phyloP scores from a whole-genome alignment of 2,113 vertebrate species.

The Xyliphius kryptos region DNA sequence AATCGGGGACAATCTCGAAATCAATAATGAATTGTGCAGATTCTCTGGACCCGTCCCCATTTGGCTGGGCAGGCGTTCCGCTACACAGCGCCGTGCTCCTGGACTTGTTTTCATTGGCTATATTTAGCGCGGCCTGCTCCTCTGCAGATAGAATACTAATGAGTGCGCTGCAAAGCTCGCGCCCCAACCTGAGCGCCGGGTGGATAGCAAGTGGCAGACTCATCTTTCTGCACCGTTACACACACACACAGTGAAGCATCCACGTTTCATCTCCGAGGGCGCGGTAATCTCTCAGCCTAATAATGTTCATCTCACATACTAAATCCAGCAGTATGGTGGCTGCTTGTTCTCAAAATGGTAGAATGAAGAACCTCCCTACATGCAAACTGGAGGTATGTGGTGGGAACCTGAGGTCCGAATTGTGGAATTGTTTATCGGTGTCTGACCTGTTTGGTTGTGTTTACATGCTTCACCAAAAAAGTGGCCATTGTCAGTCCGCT shows the following conservation, averaged over 20 bases:
- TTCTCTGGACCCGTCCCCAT: background rate
- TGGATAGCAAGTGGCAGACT: constrained; percentile 27
- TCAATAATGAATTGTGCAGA: constrained; percentile 12
- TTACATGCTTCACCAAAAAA: too few relatives aligned
- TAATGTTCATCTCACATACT: constrained; percentile 23
- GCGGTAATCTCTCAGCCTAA: constrained; percentile 25
- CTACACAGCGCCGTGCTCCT: constrained; percentile 37
- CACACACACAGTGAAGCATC: constrained; percentile 1
- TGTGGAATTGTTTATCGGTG: too few relatives aligned
- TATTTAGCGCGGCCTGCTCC: constrained; percentile 61
- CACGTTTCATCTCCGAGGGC: background rate
- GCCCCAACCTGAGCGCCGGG: constrained; percentile 30
- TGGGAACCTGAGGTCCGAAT: too few relatives aligned
- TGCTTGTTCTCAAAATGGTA: too few relatives aligned
- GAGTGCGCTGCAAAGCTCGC: constrained; percentile 52
- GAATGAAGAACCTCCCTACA: too few relatives aligned
- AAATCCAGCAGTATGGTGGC: constrained; percentile 22
- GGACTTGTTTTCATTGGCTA: constrained; percentile 59
- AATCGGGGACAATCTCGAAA: constrained; percentile 14
- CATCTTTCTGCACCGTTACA: constrained; percentile 33
- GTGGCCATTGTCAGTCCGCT: too few relatives aligned
- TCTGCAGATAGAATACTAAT: constrained; percentile 67
- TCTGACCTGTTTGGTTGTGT: too few relatives aligned
- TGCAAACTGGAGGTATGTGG: too few relatives aligned
- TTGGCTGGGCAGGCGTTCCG: constrained; percentile 10